Evolutionary conservation across 2,113 vertebrate genomes (phyloP), one percentile per base, ranked within the genome.

Genomic region (Myanophis thanlyinensis): DNA sequence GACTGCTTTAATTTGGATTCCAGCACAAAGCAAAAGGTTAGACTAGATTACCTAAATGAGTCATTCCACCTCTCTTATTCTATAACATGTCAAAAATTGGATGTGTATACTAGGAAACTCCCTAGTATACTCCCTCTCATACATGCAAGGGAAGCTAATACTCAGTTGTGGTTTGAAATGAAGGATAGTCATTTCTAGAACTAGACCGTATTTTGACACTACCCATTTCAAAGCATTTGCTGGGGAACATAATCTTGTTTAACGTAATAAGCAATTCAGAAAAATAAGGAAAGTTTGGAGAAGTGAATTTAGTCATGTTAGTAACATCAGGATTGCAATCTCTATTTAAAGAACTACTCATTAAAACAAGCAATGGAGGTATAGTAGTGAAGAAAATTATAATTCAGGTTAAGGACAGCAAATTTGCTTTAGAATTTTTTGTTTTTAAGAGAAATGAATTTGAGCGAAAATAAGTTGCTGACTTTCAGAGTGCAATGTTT

Each of bases 271-370:
- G 11, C 54, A 95, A n/a, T 80, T 80, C 35, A 88, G 87, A n/a
- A 92, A 62, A 12, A n/a, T 93, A 23, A 46, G 51, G 7, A 59
- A 93, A 93, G 92, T 92, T 87, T 40, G 47, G 1, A 9, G 48
- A 94, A 92, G 49, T 90, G 25, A 93, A 80, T 10, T 59, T 91
- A 87, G 5, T 54, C 20, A 93, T 93, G 25, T 53, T 92, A 20
- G 90, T 40, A 89, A 86, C 91, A 94, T 85, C 35, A 11, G 47
- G 2, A 91, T 93, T 94, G 92, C 10, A 92, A 0, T 8, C 88
- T 93, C 62, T 91, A n/a, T 47, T 8, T 47, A 80, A 80, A 80
- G 67, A 35, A 40, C 35, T 8, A 40, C 15, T 40, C 15, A 80
- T 80, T 80, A 40, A 80, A 40, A 40, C 67, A 40, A 80, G 18